Conservation (phyloP, 2,888 invertebrate genomes). For the Lypha dubia region DNA sequence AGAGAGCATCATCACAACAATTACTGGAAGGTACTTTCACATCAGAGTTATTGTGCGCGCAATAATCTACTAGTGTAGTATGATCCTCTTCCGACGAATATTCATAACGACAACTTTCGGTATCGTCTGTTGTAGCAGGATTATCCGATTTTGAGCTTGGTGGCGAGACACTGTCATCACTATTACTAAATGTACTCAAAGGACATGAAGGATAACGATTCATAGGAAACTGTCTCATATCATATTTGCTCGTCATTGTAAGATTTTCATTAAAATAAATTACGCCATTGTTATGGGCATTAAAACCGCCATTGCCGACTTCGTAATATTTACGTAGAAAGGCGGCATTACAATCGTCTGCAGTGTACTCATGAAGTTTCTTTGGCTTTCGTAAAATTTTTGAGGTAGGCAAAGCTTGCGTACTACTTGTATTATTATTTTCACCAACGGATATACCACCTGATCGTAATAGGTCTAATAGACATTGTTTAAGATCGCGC, state of each 20-base stretch:
- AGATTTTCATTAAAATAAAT: slow-evolving; percentile 83
- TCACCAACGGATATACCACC: slow-evolving; percentile 77
- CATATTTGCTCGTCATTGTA: slow-evolving; percentile 83
- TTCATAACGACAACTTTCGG: slow-evolving; percentile 79
- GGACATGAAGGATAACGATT: slow-evolving; percentile 76
- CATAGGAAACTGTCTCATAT: slow-evolving; percentile 78
- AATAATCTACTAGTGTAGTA: slow-evolving; percentile 74
- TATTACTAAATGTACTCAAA: slow-evolving; percentile 67
- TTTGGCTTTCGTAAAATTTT: slow-evolving; percentile 78
- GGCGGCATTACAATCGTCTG: slow-evolving; percentile 80
- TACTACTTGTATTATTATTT: slow-evolving; percentile 68
- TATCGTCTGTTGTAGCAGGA: slow-evolving; percentile 72
- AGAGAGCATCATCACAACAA: slow-evolving; percentile 74
- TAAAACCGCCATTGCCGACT: slow-evolving; percentile 72
- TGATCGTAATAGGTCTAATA: slow-evolving; percentile 81
- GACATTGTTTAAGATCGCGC: slow-evolving; percentile 82
- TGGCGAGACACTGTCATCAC: slow-evolving; percentile 74
- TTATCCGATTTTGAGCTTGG: slow-evolving; percentile 73
- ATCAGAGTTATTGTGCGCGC: slow-evolving; percentile 46
- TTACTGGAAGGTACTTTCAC: slow-evolving; percentile 20
- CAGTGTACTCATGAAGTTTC: slow-evolving; percentile 82
- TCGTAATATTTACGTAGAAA: slow-evolving; percentile 82
- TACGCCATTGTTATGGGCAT: slow-evolving; percentile 70
- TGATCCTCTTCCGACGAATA: slow-evolving; percentile 81
- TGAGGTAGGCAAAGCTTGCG: slow-evolving; percentile 60